These are phyloP conservation scores for Sebastes iracundus DNA, from an alignment of 2,797 vertebrate genomes.

Conservation along the genomic window DNA sequence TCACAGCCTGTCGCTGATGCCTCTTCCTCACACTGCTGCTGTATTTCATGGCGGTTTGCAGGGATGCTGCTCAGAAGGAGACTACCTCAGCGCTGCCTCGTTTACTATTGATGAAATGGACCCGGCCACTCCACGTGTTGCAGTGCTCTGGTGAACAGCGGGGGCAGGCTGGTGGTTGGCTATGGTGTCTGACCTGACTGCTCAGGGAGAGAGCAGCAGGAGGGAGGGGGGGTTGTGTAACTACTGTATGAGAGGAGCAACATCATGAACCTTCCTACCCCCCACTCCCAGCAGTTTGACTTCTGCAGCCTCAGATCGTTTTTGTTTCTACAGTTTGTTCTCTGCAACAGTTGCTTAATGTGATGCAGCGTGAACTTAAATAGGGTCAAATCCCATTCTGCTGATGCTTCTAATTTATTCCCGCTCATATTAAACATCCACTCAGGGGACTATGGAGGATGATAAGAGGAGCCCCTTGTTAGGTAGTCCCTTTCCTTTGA, in stretches of 20 bases:
- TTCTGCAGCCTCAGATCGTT: slow-evolving; percentile 23
- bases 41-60: slow-evolving; percentile 6
- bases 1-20: slow-evolving; percentile 1
- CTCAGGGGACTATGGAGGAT: slow-evolving; percentile 8
- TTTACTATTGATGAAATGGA: slow-evolving; percentile 53
- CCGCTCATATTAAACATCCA: slow-evolving; percentile 16
- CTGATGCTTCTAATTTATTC: slow-evolving; percentile 23
- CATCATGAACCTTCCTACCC: slow-evolving; percentile 40
- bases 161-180: slow-evolving; percentile 43
- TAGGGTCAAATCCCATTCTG: slow-evolving; percentile 7
- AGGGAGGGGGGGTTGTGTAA: slow-evolving; percentile 68
- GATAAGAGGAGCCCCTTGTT: slow-evolving; percentile 67
- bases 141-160: slow-evolving; percentile 51
- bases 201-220: slow-evolving; percentile 42
- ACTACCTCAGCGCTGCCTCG: slow-evolving; percentile 17
- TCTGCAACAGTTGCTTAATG: not conserved
- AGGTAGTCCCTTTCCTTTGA: slow-evolving; percentile 83
- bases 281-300: slow-evolving; percentile 19
- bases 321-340: not conserved
- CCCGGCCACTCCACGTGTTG: slow-evolving; percentile 26
- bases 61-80: slow-evolving; percentile 28
- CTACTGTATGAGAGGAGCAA: slow-evolving; percentile 69
- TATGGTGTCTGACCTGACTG: slow-evolving; percentile 61
- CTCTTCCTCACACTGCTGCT: not conserved
- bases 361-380: not conserved